These are phyloP conservation scores for Chaenogobius annularis DNA, from an alignment of 2,113 vertebrate species.

Conservation along the genomic window DNA sequence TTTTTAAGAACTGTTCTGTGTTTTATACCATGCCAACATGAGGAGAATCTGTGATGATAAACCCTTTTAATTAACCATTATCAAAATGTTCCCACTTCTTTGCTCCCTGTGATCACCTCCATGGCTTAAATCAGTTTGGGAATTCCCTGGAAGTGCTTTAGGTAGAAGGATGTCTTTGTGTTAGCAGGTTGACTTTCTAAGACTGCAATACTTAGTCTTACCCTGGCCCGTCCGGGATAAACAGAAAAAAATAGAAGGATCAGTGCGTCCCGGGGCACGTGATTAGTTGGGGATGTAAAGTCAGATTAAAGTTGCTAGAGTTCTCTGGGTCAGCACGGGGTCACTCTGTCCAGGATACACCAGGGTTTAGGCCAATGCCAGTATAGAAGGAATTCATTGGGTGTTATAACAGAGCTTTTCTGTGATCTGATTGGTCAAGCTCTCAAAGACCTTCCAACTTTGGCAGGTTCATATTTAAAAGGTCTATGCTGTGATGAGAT, in stretches of 20 bases:
- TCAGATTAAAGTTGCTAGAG: conserved; percentile 51
- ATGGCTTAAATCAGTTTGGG: background rate
- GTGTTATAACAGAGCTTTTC: background rate
- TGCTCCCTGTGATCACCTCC: conserved; percentile 26
- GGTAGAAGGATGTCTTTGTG: background rate
- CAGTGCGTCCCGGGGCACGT: conserved; percentile 44
- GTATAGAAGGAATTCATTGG: conserved; percentile 5
- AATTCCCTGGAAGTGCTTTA: conserved; percentile 9
- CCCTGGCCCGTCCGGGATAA: conserved; percentile 11
- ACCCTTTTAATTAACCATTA: background rate
- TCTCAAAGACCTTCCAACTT: background rate
- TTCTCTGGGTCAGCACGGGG: conserved; percentile 32
- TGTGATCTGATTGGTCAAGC: conserved; percentile 7
- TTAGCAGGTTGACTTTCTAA: conserved; percentile 24
- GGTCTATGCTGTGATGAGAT: background rate
- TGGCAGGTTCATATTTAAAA: background rate
- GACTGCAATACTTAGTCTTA: conserved; percentile 2
- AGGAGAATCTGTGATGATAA: background rate
- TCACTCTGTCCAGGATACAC: conserved; percentile 24
- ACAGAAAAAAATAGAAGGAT: conserved; percentile 35
- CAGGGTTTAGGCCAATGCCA: conserved; percentile 17
- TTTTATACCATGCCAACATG: background rate
- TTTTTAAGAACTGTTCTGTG: background rate
- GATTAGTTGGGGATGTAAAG: conserved; percentile 49
- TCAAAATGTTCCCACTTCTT: conserved; percentile 1